Evolutionary conservation across 2,113 vertebrate species (phyloP), one percentile per base, ranked within the genome.

Genomic region (Myrmecophaga tridactyla): DNA sequence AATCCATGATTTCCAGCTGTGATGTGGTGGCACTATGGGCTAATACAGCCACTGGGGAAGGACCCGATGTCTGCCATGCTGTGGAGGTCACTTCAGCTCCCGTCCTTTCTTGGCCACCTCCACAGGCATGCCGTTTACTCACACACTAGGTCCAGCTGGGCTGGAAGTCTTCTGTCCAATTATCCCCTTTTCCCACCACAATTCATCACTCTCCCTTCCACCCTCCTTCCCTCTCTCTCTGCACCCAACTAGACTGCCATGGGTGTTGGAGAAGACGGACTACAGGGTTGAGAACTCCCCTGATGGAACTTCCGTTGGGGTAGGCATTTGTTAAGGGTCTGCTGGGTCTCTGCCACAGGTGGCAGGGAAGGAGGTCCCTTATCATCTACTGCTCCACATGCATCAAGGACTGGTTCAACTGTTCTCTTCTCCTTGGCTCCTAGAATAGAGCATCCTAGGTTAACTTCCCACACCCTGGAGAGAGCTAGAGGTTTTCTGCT

Each of bases 41-140:
- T 63, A 10, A n/a, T 4, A 0, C 3, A n/a, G 53, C 4, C 23
- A 27, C 6, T 0, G 31, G 65, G 31, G 34, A 51, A 43, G 62
- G 17, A 0, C 0, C 1, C 1, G 5, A 13, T 46, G 56, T 31
- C 29, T 51, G 15, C n/a, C 3, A 14, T 39, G 73, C 27, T 23
- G 9, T 12, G 25, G 29, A 39, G 17, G 23, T 36, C 20, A 21
- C 8, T 23, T n/a, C 34, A 20, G 39, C 14, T 29, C 41, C 34
- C 21, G 2, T 41, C 29, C 51, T n/a, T 48, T 1, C 3, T 27
- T 10, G 4, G 3, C 18, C 25, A 20, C 23, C 39, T 75, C 48
- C 5, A 36, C 34, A 43, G 36, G 31, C 1, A 0, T 21, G 36
- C 56, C 23, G n/a, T 39, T 43, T 9, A 58, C 48, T 56, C 23